Base-by-base conservation (phyloP, 2,888 invertebrate genomes). In the Tachina fera region DNA sequence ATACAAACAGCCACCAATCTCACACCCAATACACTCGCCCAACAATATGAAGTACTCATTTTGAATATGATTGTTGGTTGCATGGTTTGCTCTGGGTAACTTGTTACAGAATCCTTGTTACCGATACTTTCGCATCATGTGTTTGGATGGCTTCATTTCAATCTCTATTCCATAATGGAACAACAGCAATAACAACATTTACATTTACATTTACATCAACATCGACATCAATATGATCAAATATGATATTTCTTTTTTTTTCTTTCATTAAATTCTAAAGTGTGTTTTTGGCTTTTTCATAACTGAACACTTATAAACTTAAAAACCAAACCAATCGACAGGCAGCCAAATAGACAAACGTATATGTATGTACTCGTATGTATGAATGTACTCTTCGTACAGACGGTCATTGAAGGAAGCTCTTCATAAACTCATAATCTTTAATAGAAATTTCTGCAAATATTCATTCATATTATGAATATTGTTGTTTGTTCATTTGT, bases 391-490 rank as follows among this genome's bases (percentile, higher is more conserved):
- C 16, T 45, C 67, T 3, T 9, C 11, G 22, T 67, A 49, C 16
- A 11, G 58, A 68, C 68, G 53, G 72, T 70, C 76, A 83, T 65
- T 67, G 60, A 75, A 78, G 53, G 60, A 74, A 78, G 53, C 79
- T 70, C 77, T 85, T 79, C 81, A 86, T 83, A 83, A 86, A 83
- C 84, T 82, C 86, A 84, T 79, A 79, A 80, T 86, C 76, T 86
- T 79, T 72, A 47, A 65, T 83, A 53, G 67, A 83, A 76, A 80
- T 68, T 83, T 86, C 76, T 86, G 86, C 72, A 86, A 83, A 86
- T 80, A 86, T 86, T 83, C 83, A 83, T 86, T 86, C 79, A 68
- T 80, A 79, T 76, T 80, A 79, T 76, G 67, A 76, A 79, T 76
- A 71, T 79, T 71, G 67, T 67, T 78, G 31, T 31, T 65, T 74